Conservation (phyloP, 2,888 invertebrate species). For the Cistogaster globosa region DNA sequence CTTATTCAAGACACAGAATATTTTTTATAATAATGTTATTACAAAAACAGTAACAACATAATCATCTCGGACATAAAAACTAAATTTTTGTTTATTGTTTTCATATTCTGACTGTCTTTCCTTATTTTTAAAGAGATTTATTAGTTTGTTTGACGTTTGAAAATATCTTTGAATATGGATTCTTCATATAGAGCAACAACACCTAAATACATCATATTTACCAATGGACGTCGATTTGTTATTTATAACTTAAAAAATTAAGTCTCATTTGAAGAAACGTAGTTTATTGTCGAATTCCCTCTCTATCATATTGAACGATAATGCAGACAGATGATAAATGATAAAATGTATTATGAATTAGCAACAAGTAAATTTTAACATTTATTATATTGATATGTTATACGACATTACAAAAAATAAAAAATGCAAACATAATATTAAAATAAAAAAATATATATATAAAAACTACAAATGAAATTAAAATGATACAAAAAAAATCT, state of each 20-base stretch:
- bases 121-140: not conserved
- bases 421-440: conserved; percentile 37
- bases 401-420: conserved; percentile 46
- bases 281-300: conserved; percentile 52
- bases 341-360: conserved; percentile 49
- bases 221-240: conserved; percentile 29
- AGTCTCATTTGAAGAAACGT: conserved; percentile 39
- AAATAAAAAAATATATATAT: conserved; percentile 24
- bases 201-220: conserved; percentile 1
- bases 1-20: not conserved
- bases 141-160: not conserved
- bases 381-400: conserved; percentile 68
- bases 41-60: conserved; percentile 4
- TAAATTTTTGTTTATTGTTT: not conserved
- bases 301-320: conserved; percentile 52
- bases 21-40: not conserved
- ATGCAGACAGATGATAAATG: conserved; percentile 55
- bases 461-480: conserved; percentile 7
- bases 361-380: conserved; percentile 63
- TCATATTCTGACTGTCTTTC: not conserved
- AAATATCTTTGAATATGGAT: conserved; percentile 16
- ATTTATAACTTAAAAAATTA: conserved; percentile 25
- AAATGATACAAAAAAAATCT: conserved; percentile 47
- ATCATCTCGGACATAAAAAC: not conserved
- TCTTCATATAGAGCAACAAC: conserved; percentile 12